Conservation (phyloP, 2,888 invertebrate genomes). For the Tinea semifulvella region DNA sequence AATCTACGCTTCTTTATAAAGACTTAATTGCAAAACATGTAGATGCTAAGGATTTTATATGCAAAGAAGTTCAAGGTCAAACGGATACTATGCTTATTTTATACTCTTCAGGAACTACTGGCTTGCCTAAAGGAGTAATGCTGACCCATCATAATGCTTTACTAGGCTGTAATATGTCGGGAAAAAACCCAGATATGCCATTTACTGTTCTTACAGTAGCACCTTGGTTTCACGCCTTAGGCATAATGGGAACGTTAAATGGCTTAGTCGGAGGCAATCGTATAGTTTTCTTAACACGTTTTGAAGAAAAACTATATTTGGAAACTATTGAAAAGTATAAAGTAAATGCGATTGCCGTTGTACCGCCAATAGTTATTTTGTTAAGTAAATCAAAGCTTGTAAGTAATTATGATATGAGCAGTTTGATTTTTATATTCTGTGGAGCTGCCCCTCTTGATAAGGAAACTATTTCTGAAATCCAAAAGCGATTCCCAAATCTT, state of each 20-base stretch:
- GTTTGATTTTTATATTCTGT: constrained; percentile 29
- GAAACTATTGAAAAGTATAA: constrained; percentile 42
- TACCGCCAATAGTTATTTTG: constrained; percentile 42
- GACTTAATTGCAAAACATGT: constrained; percentile 31
- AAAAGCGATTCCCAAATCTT: constrained; percentile 36
- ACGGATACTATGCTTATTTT: constrained; percentile 34
- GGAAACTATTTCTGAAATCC: constrained; percentile 32
- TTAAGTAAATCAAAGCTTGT: constrained; percentile 31
- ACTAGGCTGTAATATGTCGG: constrained; percentile 25
- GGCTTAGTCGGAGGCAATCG: constrained; percentile 26
- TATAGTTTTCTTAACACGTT: constrained; percentile 33
- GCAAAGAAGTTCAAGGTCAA: constrained; percentile 31
- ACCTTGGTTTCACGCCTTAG: constrained; percentile 50
- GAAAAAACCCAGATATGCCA: not conserved
- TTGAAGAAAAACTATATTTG: constrained; percentile 38
- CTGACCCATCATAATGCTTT: constrained; percentile 39
- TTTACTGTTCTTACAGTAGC: constrained; percentile 26
- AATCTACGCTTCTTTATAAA: constrained; percentile 28
- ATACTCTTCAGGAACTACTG: constrained; percentile 53
- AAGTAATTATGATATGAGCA: constrained; percentile 37
- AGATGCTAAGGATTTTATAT: constrained; percentile 30
- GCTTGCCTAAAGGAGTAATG: constrained; percentile 49
- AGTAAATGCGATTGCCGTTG: constrained; percentile 35
- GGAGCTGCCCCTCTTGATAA: constrained; percentile 46
- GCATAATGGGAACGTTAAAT: constrained; percentile 28